Conservation (phyloP, 2,888 invertebrate genomes). For the Parnassius glacialis region DNA sequence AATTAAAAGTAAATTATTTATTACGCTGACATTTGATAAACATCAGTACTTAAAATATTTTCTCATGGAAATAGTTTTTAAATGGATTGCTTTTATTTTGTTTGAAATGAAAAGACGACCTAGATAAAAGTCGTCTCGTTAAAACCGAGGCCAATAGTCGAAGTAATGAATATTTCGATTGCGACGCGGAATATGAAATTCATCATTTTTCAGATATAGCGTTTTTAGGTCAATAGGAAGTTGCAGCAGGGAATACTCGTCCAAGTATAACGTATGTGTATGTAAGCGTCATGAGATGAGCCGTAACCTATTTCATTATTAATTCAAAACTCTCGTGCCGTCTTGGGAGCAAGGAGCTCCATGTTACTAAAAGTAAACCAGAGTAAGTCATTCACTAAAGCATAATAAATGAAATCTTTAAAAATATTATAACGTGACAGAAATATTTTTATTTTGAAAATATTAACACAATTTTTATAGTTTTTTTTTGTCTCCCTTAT, state of each 20-base stretch:
- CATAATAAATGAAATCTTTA: neutral
- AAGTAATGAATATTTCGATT: conserved; percentile 13
- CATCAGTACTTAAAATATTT: too few species aligned
- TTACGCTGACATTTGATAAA: too few species aligned
- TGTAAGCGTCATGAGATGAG: neutral
- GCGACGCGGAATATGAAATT: conserved; percentile 17
- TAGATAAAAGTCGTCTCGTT: neutral
- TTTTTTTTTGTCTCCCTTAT: too few species aligned
- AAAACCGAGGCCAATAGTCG: conserved; percentile 5
- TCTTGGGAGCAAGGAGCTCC: conserved; percentile 1
- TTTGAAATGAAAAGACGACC: conserved; percentile 3
- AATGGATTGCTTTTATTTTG: neutral
- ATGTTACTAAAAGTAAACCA: conserved; percentile 4
- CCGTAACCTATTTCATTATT: conserved; percentile 20
- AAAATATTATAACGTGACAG: neutral
- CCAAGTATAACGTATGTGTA: neutral
- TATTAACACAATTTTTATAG: too few species aligned
- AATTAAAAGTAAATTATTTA: too few species aligned
- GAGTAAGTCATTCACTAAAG: conserved; percentile 4
- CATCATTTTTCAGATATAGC: conserved; percentile 21
- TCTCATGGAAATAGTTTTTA: too few species aligned
- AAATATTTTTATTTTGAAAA: too few species aligned
- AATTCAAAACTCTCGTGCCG: conserved; percentile 16
- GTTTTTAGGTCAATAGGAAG: conserved; percentile 27
- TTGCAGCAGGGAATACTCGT: conserved; percentile 18